These are phyloP conservation scores for Eubasilissa regina DNA, from an alignment of 1,140 invertebrate genomes.

Conservation along the genomic window DNA sequence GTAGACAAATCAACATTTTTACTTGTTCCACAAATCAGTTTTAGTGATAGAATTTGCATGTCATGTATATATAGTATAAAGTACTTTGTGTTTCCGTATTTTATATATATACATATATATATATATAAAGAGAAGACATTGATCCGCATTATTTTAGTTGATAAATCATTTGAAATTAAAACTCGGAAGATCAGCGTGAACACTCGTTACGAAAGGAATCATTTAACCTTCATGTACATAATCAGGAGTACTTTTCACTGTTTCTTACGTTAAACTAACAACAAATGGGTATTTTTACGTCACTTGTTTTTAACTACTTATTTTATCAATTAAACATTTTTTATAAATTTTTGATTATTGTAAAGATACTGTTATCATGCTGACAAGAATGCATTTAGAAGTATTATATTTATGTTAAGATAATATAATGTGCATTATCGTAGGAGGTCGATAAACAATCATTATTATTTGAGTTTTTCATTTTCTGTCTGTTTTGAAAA, in stretches of 20 bases:
- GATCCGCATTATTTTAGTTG: conserved; percentile 17
- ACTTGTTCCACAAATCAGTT: conserved; percentile 45
- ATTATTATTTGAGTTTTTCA: conserved; percentile 24
- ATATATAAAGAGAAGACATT: no score
- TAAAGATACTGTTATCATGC: conserved; percentile 41
- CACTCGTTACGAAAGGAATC: conserved; percentile 54
- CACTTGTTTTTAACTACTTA: conserved; percentile 74
- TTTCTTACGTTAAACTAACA: conserved; percentile 60
- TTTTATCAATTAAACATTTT: conserved; percentile 70
- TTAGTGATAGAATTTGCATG: conserved; percentile 55
- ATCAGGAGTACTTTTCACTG: conserved; percentile 32
- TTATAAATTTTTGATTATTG: conserved; percentile 46
- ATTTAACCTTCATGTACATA: conserved; percentile 51
- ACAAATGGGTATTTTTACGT: conserved; percentile 70
- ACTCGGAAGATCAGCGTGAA: conserved; percentile 42
- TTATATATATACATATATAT: conserved; percentile 48
- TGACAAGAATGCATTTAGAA: conserved; percentile 44
- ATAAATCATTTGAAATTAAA: conserved; percentile 32
- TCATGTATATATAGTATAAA: conserved; percentile 54
- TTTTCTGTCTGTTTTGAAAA: background rate
- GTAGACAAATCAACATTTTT: conserved; percentile 55
- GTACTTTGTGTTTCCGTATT: conserved; percentile 51
- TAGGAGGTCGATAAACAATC: conserved; percentile 4
- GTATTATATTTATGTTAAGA: conserved; percentile 43
- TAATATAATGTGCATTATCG: conserved; percentile 24